Evolutionary conservation across 2,113 vertebrate species (phyloP).

Genomic region (Rhipidura dahli): DNA sequence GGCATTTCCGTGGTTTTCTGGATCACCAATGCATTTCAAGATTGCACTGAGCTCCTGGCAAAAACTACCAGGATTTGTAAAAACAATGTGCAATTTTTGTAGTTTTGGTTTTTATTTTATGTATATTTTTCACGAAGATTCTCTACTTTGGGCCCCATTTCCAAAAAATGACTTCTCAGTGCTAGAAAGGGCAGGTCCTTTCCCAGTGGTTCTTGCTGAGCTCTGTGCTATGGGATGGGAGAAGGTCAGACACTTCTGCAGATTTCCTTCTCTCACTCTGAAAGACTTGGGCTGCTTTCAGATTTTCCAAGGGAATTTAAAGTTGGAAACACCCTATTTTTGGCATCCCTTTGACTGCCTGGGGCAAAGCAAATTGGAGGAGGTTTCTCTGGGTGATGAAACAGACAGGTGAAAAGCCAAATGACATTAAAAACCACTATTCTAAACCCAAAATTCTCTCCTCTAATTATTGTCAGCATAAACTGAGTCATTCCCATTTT

Average conservation of each 20-base stretch:
- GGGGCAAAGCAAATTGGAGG: not conserved
- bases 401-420: not conserved
- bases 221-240: not conserved
- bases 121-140: rapidly evolving
- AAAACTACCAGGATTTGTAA: not conserved
- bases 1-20: not conserved
- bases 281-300: not conserved
- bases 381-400: not conserved
- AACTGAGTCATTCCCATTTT: not conserved
- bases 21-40: not conserved
- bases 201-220: not conserved
- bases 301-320: not conserved
- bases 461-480: not conserved
- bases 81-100: not conserved
- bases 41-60: not conserved
- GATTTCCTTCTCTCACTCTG: not conserved
- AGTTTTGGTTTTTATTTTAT: not conserved
- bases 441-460: not conserved
- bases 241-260: not conserved
- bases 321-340: not conserved
- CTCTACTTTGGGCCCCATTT: not conserved
- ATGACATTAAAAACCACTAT: not conserved
- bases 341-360: not conserved
- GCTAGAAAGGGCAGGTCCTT: not conserved
- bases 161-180: not conserved